Evolutionary conservation across 2,888 invertebrate species (phyloP).

Genomic region (Aspidiotus rigidus): DNA sequence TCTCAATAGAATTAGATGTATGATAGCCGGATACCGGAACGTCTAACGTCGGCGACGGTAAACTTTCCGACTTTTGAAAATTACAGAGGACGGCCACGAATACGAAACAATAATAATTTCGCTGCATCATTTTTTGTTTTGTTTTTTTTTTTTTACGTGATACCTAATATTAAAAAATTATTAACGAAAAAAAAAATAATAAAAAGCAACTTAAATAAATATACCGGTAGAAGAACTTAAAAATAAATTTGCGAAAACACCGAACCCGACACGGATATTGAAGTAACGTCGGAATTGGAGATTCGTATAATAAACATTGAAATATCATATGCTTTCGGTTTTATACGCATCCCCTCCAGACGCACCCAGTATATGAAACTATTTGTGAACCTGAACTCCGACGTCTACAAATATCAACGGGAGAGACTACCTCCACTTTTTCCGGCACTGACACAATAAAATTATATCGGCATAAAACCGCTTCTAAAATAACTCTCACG

Average conservation of each 20-base stretch:
- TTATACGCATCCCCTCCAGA: conserved; percentile 27
- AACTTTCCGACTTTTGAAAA: conserved; percentile 21
- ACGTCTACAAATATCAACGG: conserved; percentile 13
- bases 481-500: conserved; percentile 20
- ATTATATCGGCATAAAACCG: conserved; percentile 13
- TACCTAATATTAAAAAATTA: conserved; percentile 12
- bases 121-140: neutral
- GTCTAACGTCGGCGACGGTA: conserved; percentile 54
- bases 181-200: conserved; percentile 6
- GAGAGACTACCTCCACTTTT: conserved; percentile 14
- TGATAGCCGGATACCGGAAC: conserved; percentile 48
- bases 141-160: neutral
- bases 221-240: conserved; percentile 10
- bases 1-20: conserved; percentile 52
- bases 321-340: conserved; percentile 23
- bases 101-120: conserved; percentile 17
- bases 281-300: conserved; percentile 23
- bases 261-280: neutral
- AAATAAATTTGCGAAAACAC: conserved; percentile 14
- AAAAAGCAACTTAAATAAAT: conserved; percentile 10
- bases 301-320: conserved; percentile 24
- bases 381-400: conserved; percentile 3
- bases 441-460: conserved; percentile 2
- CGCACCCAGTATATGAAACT: conserved; percentile 7
- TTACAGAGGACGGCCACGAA: conserved; percentile 21